Percentiles rank a stretch among this genome's conserved stretches.
Conservation (phyloP, 1,140 invertebrate genomes). For the Chionoecetes opilio region DNA sequence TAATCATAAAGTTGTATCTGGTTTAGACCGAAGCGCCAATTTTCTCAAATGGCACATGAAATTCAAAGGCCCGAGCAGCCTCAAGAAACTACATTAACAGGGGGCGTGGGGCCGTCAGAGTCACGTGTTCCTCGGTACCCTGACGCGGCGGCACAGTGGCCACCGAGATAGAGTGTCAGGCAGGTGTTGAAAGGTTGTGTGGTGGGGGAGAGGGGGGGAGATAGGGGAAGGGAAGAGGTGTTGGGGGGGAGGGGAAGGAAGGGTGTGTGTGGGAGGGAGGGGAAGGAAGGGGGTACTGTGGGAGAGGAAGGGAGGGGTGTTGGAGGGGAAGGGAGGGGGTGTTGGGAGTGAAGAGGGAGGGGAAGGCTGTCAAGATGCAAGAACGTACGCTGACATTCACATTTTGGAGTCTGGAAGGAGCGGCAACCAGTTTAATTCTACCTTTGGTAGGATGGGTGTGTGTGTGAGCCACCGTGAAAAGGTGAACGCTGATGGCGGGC, state of each 20-base stretch:
- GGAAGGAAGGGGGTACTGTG: too few relatives aligned
- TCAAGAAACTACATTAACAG: background rate
- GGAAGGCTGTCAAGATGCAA: background rate
- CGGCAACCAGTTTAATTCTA: background rate
- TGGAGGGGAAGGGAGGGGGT: too few relatives aligned
- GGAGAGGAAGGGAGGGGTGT: too few relatives aligned
- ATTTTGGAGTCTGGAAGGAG: background rate
- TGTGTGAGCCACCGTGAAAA: constrained; percentile 3
- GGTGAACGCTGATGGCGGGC: background rate
- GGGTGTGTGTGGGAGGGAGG: too few relatives aligned
- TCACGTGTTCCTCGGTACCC: background rate
- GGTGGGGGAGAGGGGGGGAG: background rate
- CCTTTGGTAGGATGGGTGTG: background rate
- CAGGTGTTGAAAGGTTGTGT: too few relatives aligned
- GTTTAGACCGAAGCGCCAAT: background rate
- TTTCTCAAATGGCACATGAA: constrained; percentile 5
- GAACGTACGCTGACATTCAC: constrained; percentile 16
- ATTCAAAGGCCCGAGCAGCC: background rate
- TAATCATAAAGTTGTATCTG: background rate
- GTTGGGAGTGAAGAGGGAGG: too few relatives aligned
- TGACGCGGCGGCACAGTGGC: background rate
- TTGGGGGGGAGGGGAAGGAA: too few relatives aligned
- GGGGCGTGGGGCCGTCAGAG: background rate
- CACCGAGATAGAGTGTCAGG: background rate
- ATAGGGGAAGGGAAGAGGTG: background rate